Conservation (phyloP, 2,113 vertebrate species). For the Ceyx margarethae region DNA sequence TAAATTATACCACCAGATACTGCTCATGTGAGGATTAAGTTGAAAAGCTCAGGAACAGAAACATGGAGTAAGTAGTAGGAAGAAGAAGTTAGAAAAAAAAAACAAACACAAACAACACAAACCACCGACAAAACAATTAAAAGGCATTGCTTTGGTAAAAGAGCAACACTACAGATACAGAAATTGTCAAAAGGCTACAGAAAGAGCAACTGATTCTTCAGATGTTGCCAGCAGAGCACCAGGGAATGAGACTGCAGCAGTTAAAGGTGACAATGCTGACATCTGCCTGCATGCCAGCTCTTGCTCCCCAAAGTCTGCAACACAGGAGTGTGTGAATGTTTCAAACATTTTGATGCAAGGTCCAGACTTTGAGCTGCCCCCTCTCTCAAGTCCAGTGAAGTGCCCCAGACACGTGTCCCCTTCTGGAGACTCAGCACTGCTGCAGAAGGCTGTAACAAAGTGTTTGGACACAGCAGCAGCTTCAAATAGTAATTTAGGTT, state of each 20-base stretch:
- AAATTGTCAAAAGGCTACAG: neutral
- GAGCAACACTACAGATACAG: neutral
- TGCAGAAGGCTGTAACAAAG: neutral
- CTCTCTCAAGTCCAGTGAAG: neutral
- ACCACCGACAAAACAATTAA: neutral
- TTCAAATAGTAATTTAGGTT: neutral
- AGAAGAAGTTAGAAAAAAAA: neutral
- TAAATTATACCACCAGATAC: neutral
- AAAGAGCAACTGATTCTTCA: neutral
- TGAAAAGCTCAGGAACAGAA: slow-evolving; percentile 23
- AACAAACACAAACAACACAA: neutral
- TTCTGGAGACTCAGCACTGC: neutral
- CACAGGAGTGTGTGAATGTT: neutral
- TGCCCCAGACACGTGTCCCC: accelerated
- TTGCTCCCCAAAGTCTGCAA: neutral
- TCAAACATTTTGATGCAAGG: neutral
- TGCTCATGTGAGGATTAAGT: neutral
- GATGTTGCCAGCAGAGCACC: neutral
- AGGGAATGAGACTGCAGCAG: neutral
- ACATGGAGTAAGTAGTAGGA: neutral
- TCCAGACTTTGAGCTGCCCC: neutral
- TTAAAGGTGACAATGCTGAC: neutral
- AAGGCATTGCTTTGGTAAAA: neutral
- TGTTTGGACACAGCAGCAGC: neutral
- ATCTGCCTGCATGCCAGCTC: neutral